These are phyloP conservation scores for Paradisaea rubra DNA, from an alignment of 2,113 vertebrate species.

Conservation along the genomic window DNA sequence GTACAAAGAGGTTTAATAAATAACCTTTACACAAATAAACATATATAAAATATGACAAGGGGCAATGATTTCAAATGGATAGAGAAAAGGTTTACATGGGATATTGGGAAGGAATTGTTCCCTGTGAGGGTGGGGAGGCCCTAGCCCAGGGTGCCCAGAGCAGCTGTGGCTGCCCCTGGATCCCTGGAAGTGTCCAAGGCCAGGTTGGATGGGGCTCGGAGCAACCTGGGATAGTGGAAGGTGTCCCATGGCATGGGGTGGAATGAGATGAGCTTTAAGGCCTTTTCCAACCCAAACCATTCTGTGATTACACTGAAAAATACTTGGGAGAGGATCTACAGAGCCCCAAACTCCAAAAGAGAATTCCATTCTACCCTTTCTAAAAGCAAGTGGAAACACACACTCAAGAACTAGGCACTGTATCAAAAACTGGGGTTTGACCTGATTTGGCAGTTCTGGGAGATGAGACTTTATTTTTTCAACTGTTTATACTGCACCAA, in stretches of 20 bases:
- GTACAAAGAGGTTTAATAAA: background rate
- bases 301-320: background rate
- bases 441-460: background rate
- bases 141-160: background rate
- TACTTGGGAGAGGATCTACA: background rate
- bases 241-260: background rate
- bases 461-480: background rate
- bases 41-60: background rate
- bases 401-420: background rate
- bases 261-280: background rate
- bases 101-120: background rate
- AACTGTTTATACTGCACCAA: background rate
- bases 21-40: background rate
- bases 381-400: background rate
- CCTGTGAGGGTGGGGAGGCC: accelerated
- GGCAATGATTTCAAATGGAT: background rate
- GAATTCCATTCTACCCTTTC: background rate
- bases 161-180: background rate
- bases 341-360: background rate
- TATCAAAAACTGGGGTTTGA: background rate
- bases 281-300: background rate
- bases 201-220: accelerated
- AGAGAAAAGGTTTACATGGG: background rate
- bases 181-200: accelerated
- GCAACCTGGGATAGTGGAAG: accelerated